Conservation (phyloP, 2,113 vertebrate genomes). For the Psilopsiagon aurifrons region DNA sequence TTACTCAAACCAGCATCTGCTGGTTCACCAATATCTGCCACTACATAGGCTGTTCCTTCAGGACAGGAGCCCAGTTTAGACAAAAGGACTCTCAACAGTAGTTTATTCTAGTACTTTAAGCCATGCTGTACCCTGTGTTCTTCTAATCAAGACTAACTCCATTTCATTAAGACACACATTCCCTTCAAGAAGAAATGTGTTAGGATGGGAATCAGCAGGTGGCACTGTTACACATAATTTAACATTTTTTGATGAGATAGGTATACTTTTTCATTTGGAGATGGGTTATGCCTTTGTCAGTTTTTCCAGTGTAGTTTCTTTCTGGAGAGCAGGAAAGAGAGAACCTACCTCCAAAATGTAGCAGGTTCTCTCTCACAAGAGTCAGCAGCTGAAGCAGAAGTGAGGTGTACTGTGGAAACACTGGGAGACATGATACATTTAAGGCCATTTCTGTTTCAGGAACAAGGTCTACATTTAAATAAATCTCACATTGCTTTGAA, state of each 20-base stretch:
- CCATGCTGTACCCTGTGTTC: background rate
- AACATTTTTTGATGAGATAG: background rate
- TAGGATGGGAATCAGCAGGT: slow-evolving; percentile 34
- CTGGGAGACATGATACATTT: background rate
- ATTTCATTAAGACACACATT: background rate
- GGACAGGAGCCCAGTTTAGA: background rate
- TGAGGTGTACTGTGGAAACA: background rate
- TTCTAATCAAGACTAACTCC: background rate
- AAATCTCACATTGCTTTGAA: background rate
- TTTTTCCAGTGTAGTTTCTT: background rate
- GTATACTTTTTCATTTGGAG: background rate
- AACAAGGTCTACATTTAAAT: background rate
- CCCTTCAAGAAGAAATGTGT: background rate
- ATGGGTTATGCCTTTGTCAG: background rate
- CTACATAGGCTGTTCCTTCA: background rate
- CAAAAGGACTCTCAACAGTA: background rate
- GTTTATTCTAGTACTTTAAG: background rate
- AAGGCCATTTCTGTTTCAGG: background rate
- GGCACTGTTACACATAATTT: slow-evolving; percentile 51
- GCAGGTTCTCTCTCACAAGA: background rate
- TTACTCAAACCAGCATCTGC: background rate
- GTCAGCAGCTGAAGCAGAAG: background rate
- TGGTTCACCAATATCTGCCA: background rate
- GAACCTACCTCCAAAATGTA: background rate
- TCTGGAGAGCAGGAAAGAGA: background rate